Base-by-base conservation (phyloP, 2,888 invertebrate genomes). In the Rhagophthalmus giganteus region DNA sequence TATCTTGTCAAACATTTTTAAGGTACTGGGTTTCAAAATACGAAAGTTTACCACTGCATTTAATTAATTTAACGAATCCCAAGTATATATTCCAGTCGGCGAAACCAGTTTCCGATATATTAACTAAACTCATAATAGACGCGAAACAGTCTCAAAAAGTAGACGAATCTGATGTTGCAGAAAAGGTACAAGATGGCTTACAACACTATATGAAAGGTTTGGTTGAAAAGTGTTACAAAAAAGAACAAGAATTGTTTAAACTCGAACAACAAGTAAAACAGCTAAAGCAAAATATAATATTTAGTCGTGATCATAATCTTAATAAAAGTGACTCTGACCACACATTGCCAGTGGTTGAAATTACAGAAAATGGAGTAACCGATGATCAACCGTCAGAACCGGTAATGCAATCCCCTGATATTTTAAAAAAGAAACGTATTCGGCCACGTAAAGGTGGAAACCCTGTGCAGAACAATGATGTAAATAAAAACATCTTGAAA, bases 1-100 rank as follows among this genome's bases (percentile, higher is more conserved):
- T 80, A 48, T 83, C 80, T 59, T 78, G 79, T 37, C 85, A 86
- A 59, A 79, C 80, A 51, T 83, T 86, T 70, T 74, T 83, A 24
- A 79, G 81, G 67, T 80, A 80, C 20, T 78, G 77, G 58, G 79
- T 78, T 60, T 76, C 76, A 37, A 74, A 76, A 69, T 80, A 79
- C 68, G 81, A 81, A 58, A 74, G 76, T 57, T 70, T 82, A 58
- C 79, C 69, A 5, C 46, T 74, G 41, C 69, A 66, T 42, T 81
- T 83, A 33, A 77, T 78, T 2, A 83, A 83, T 57, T 57, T 74
- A 31, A 70, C 70, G 53, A 71, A 74, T 59, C 56, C 68, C 1
- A 66, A 66, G 41, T 66, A 70, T 50, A 58, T 54, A n/a, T 74
- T 73, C 40, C 69, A 69, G 58, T 62, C 66, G 15, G 62, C 68